Percentiles rank a stretch among this genome's conserved stretches.
Conservation (phyloP, 37 sponge, comb jelly and placozoan genomes). For the Haliclona indistincta region DNA sequence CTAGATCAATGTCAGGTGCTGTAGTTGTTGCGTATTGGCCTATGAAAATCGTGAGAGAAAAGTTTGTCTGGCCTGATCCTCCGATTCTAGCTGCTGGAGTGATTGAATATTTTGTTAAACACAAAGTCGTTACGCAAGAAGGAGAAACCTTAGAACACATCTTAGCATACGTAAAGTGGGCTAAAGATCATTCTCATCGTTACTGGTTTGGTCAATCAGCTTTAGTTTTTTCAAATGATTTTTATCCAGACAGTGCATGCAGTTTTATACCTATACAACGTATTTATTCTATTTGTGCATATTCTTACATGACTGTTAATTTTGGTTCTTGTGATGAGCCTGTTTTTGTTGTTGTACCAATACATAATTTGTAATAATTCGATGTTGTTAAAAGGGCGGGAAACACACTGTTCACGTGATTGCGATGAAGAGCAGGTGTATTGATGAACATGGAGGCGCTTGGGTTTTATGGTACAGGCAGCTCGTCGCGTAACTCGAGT, state of each 20-base stretch:
- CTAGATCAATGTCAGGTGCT: conserved; percentile 13
- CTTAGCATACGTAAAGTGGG: conserved; percentile 46
- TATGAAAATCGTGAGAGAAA: conserved; percentile 4
- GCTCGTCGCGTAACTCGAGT: too few species aligned
- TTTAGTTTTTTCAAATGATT: conserved; percentile 4
- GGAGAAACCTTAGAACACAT: neutral
- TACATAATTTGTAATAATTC: too few species aligned
- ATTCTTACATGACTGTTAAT: neutral
- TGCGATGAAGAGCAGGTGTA: too few species aligned
- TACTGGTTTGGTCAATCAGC: conserved; percentile 41
- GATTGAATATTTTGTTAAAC: conserved; percentile 38
- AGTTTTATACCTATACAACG: conserved; percentile 54
- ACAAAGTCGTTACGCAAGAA: neutral
- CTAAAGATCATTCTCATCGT: conserved; percentile 12
- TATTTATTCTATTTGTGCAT: conserved; percentile 36
- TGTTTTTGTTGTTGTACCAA: conserved; percentile 40
- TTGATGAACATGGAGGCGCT: too few species aligned
- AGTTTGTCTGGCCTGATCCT: too few species aligned
- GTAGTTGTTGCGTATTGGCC: conserved; percentile 50
- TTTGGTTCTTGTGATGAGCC: conserved; percentile 12
- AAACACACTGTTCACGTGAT: too few species aligned
- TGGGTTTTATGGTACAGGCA: too few species aligned
- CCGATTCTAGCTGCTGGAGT: neutral
- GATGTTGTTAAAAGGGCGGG: too few species aligned
- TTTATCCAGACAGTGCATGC: conserved; percentile 2